Percentiles rank a stretch among this genome's conserved stretches.
phyloP scores from a whole-genome alignment of 2,888 invertebrate species.

The Eilema depressum region DNA sequence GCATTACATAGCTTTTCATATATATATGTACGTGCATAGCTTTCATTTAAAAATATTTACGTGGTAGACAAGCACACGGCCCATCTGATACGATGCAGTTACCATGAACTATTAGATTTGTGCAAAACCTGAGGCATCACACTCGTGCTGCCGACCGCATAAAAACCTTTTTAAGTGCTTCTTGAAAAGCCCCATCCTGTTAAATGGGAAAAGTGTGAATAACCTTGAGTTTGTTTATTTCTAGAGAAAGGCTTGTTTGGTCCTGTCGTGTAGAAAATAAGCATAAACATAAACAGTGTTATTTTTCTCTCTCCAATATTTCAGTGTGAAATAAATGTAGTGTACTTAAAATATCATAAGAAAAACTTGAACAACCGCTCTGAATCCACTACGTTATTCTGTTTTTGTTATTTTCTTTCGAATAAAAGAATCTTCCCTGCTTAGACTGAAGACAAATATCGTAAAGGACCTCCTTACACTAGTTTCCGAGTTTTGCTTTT shows the following conservation, averaged over 20 bases:
- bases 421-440: slow-evolving; percentile 9
- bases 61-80: too few relatives aligned
- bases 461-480: slow-evolving; percentile 14
- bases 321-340: background rate
- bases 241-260: too few relatives aligned
- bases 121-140: too few relatives aligned
- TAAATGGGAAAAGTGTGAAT: background rate
- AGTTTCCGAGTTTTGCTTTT: slow-evolving; percentile 16
- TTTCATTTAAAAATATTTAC: too few relatives aligned
- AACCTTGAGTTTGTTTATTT: too few relatives aligned
- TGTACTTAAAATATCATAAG: background rate
- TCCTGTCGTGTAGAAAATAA: background rate
- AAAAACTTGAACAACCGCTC: slow-evolving; percentile 30
- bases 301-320: background rate
- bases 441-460: slow-evolving; percentile 18
- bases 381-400: slow-evolving; percentile 11
- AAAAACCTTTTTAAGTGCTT: too few relatives aligned
- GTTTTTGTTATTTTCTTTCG: slow-evolving; percentile 4
- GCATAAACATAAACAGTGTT: background rate
- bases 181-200: too few relatives aligned
- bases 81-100: too few relatives aligned
- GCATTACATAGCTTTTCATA: too few relatives aligned
- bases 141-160: too few relatives aligned
- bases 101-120: too few relatives aligned
- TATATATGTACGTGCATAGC: too few relatives aligned